phyloP scores from a whole-genome alignment of 2,888 invertebrate species.

The Dynastes maya region DNA sequence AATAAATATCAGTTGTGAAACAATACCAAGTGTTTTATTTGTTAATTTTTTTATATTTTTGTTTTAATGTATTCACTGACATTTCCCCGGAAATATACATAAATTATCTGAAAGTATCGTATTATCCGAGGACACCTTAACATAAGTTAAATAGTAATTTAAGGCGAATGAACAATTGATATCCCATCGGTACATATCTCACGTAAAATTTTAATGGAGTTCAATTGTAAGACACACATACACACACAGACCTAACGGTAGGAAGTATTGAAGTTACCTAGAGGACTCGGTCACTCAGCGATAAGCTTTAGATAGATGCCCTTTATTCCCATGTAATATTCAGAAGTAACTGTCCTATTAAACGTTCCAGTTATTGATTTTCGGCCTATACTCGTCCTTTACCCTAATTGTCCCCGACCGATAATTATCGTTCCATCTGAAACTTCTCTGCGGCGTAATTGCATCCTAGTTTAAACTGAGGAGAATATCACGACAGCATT shows the following conservation, averaged over 20 bases:
- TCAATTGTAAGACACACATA: slow-evolving; percentile 20
- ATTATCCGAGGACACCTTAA: too few species aligned
- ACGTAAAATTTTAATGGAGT: slow-evolving; percentile 21
- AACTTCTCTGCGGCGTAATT: slow-evolving; percentile 4
- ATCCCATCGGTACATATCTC: slow-evolving; percentile 9
- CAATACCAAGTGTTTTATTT: too few species aligned
- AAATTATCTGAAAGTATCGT: too few species aligned
- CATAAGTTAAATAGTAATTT: background rate
- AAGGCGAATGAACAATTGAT: slow-evolving; percentile 10
- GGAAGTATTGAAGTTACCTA: background rate
- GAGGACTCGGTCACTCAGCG: slow-evolving; percentile 3
- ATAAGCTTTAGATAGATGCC: background rate
- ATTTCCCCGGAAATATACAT: background rate
- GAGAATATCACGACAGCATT: background rate
- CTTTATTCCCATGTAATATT: slow-evolving; percentile 19
- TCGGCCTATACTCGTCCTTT: slow-evolving; percentile 10
- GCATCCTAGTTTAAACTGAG: slow-evolving; percentile 15
- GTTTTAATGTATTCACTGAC: too few species aligned
- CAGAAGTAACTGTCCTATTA: background rate
- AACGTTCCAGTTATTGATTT: slow-evolving; percentile 17
- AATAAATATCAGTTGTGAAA: too few species aligned
- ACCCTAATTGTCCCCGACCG: slow-evolving; percentile 18
- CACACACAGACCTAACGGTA: background rate
- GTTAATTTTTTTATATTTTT: too few species aligned
- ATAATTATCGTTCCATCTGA: slow-evolving; percentile 13